Percentiles rank a stretch among this genome's conserved stretches.
phyloP scores from a whole-genome alignment of 1,140 invertebrate genomes.

The Caerostris extrusa region DNA sequence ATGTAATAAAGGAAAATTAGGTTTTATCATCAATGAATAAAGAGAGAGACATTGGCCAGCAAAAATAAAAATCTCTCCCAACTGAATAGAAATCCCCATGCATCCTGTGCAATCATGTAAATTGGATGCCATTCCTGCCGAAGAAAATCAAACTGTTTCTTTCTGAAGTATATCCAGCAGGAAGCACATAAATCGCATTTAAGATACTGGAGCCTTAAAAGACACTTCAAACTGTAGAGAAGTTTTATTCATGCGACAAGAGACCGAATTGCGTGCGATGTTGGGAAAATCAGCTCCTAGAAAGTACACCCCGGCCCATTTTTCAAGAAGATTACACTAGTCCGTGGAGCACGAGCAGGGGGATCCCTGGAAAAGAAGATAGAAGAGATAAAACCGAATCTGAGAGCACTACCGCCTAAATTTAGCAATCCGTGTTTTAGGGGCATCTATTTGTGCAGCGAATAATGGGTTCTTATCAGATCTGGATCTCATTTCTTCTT shows the following conservation, averaged over 20 bases:
- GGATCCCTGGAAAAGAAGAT: not conserved
- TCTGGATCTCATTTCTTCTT: not conserved
- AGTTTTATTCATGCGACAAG: slow-evolving; percentile 60
- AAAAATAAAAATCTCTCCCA: not conserved
- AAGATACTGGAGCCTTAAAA: slow-evolving; percentile 17
- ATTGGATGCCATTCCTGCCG: not conserved
- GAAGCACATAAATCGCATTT: slow-evolving; percentile 32
- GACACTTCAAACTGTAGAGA: slow-evolving; percentile 3
- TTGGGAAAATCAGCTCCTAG: not conserved
- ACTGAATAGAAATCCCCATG: not conserved
- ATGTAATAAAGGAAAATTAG: not conserved
- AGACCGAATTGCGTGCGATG: slow-evolving; percentile 32
- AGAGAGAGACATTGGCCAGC: too few relatives aligned
- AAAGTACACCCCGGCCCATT: not conserved
- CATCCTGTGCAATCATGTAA: not conserved
- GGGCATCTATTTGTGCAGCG: slow-evolving; percentile 44
- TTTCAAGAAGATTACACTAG: slow-evolving; percentile 42
- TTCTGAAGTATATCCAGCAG: not conserved
- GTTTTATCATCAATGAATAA: not conserved
- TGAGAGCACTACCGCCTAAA: not conserved
- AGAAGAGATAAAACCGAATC: slow-evolving; percentile 30
- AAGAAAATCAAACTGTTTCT: slow-evolving; percentile 31
- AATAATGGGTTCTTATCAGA: slow-evolving; percentile 55
- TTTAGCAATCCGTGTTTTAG: slow-evolving; percentile 37
- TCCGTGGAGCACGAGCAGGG: not conserved